These are phyloP conservation scores for Drymodes brunneopygia DNA, from an alignment of 2,113 vertebrate genomes.

Conservation along the genomic window DNA sequence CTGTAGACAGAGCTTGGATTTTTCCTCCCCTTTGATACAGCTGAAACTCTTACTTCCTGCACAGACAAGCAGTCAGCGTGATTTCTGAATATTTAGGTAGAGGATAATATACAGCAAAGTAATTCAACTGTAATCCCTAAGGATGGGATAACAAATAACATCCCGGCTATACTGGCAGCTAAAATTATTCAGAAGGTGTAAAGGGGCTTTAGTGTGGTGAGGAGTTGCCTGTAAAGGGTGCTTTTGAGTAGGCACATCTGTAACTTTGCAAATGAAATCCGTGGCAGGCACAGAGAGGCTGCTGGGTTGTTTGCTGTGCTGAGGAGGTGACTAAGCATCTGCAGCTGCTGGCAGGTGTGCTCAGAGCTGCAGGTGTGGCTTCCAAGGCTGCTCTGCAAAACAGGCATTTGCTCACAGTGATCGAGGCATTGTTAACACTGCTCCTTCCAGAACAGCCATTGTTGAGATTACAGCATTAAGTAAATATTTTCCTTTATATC, in stretches of 20 bases:
- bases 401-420: background rate
- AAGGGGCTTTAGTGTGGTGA: slow-evolving; percentile 4
- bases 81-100: slow-evolving; percentile 20
- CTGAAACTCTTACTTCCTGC: slow-evolving; percentile 6
- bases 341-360: background rate
- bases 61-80: slow-evolving; percentile 2
- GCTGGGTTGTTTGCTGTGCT: background rate
- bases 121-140: slow-evolving; percentile 8
- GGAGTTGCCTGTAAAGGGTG: background rate
- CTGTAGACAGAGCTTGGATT: background rate
- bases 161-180: background rate
- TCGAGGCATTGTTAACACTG: background rate
- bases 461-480: background rate
- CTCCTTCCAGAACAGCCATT: background rate
- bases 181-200: slow-evolving; percentile 25
- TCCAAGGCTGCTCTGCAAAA: background rate
- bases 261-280: background rate
- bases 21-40: background rate
- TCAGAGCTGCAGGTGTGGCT: background rate
- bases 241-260: slow-evolving; percentile 17
- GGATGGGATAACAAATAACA: slow-evolving; percentile 28
- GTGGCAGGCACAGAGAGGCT: background rate
- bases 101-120: slow-evolving; percentile 23
- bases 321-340: background rate
- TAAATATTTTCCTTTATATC: background rate